Base-by-base conservation (phyloP, 92 coral and sea anemone genomes). In the Bergia puertoricense region DNA sequence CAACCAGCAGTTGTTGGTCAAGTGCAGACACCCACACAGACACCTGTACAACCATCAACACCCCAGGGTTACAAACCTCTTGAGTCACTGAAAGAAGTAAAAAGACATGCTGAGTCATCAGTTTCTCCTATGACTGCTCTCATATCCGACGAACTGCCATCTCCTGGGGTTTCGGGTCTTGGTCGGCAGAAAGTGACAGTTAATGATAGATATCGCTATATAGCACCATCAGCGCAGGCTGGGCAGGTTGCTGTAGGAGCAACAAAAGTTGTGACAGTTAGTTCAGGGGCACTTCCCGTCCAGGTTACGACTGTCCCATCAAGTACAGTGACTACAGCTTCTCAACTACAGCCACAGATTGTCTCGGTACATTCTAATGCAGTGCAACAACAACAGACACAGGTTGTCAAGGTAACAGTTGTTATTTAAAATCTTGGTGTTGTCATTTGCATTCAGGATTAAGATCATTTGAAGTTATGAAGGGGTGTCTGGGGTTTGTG, bases 81-180 rank as follows among this genome's bases (percentile, higher is more conserved):
- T 43, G 95, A 94, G 86, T 94, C 98, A 20, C 88, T 94, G 45
- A 86, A 84, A 50, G 95, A 94, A 76, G 95, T 94, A 15, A 94
- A 94, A 82, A 88, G 92, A 75, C 98, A 94, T 36, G 93, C 92
- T 0, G 91, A 89, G 85, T 86, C 91, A 5, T 87, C 95, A 0
- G 90, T 91, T 14, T 94, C 98, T 5, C 97, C 98, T 0, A 93
- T 94, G 67, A 91, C 95, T 39, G 98, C 95, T 5, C 92, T 94
- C 0, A 88, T 92, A 6, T 66, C 66, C 4, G 86, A 86, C 22
- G 88, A 86, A 20, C 22, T 85, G 39, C 59, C 54, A 8, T 16
- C 81, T 3, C 51, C 80, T 1, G 84, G 40, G 36, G 10, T 23
- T 0, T 37, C 83, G 7, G 81, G 66, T 14, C 89, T 86, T 76